These are phyloP conservation scores for Pseudoatta argentina DNA, from an alignment of 1,140 invertebrate species.

Conservation along the genomic window DNA sequence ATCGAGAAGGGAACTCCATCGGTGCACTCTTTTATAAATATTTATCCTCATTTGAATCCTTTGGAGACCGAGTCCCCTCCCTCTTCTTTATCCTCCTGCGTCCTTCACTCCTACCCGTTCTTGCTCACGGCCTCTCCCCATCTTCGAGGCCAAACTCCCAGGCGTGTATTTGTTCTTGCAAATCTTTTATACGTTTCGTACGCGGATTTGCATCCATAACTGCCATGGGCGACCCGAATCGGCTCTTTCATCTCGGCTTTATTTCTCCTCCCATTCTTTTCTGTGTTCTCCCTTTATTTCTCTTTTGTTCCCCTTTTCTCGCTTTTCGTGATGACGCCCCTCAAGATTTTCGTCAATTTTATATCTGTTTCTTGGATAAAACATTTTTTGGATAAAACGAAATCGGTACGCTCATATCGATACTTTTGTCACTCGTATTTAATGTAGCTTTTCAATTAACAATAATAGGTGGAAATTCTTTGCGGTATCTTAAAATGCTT, in stretches of 20 bases:
- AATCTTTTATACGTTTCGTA: slow-evolving; percentile 83
- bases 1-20: slow-evolving; percentile 66
- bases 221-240: slow-evolving; percentile 64
- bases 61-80: slow-evolving; percentile 58
- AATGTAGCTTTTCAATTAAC: neutral
- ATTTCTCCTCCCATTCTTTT: slow-evolving; percentile 4
- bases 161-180: slow-evolving; percentile 82
- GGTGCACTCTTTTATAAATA: slow-evolving; percentile 83
- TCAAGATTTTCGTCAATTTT: slow-evolving; percentile 36
- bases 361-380: neutral
- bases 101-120: slow-evolving; percentile 21
- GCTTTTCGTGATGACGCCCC: neutral
- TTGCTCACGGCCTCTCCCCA: neutral
- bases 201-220: slow-evolving; percentile 82
- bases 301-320: neutral
- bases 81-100: slow-evolving; percentile 14
- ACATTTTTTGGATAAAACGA: neutral
- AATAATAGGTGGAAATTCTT: too few relatives aligned
- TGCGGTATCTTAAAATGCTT: too few relatives aligned
- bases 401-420: neutral
- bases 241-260: slow-evolving; percentile 53
- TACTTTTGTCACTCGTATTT: slow-evolving; percentile 3
- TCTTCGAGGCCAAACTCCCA: slow-evolving; percentile 47
- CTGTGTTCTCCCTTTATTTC: slow-evolving; percentile 1
- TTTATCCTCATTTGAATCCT: slow-evolving; percentile 85